phyloP scores from a whole-genome alignment of 1,140 invertebrate species.

The Trachymyrmex septentrionalis region DNA sequence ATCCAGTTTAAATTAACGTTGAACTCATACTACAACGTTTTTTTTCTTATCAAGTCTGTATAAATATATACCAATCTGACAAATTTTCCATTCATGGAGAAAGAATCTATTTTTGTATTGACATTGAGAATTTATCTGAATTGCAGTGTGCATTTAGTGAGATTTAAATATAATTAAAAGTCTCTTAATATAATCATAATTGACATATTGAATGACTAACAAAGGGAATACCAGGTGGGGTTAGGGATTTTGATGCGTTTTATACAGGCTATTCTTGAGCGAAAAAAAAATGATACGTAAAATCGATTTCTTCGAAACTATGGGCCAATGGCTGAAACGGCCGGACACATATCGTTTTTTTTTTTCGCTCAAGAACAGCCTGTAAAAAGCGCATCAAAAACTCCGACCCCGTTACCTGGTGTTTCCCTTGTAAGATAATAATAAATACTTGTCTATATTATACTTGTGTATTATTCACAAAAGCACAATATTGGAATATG shows the following conservation, averaged over 20 bases:
- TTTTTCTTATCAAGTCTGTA: slow-evolving; percentile 51
- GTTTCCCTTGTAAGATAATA: neutral
- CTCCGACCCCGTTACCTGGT: no score
- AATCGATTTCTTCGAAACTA: no score
- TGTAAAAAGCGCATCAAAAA: no score
- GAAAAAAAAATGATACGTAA: no score
- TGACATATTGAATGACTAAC: slow-evolving; percentile 66
- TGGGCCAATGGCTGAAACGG: no score
- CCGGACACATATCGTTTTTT: no score
- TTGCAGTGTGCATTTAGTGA: neutral
- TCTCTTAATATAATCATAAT: slow-evolving; percentile 53
- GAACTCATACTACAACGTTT: neutral
- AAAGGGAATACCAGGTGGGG: no score
- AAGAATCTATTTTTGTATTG: slow-evolving; percentile 40
- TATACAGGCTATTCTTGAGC: no score
- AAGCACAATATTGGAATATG: slow-evolving; percentile 26
- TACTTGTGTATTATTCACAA: slow-evolving; percentile 53
- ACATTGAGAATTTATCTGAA: slow-evolving; percentile 9
- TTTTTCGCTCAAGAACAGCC: no score
- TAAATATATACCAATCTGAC: slow-evolving; percentile 69
- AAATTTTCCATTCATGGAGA: slow-evolving; percentile 39
- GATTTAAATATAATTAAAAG: slow-evolving; percentile 39
- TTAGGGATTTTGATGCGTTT: no score
- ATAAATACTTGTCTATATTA: slow-evolving; percentile 59
- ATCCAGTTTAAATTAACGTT: slow-evolving; percentile 18